Conservation (phyloP, 2,888 invertebrate genomes). For the Lacanobia oleracea region DNA sequence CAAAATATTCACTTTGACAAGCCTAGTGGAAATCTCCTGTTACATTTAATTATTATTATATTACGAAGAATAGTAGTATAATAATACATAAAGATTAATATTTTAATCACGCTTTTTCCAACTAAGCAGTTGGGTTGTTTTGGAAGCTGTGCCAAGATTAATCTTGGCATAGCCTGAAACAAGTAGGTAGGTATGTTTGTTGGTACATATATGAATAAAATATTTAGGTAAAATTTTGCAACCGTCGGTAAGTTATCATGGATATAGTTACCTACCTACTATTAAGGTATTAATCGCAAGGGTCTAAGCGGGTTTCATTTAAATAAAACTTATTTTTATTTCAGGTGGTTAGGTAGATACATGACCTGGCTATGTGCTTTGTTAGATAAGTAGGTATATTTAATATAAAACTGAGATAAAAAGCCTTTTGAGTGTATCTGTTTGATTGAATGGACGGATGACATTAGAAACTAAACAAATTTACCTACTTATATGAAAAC, state of each 20-base stretch:
- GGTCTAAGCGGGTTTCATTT: neutral
- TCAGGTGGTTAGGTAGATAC: neutral
- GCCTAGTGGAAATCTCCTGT: neutral
- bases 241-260: neutral
- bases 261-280: too few relatives aligned
- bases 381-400: too few relatives aligned
- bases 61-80: neutral
- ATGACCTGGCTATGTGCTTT: too few relatives aligned
- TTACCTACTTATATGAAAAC: neutral
- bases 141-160: constrained; percentile 53
- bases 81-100: neutral
- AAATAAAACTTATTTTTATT: too few relatives aligned
- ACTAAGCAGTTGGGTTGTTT: constrained; percentile 25
- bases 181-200: constrained; percentile 6
- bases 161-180: constrained; percentile 44
- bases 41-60: neutral
- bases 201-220: constrained; percentile 30
- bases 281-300: too few relatives aligned
- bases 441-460: neutral
- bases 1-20: neutral
- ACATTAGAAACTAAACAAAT: neutral
- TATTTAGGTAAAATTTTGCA: constrained; percentile 28
- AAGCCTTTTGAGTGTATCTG: neutral
- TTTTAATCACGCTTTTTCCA: constrained; percentile 20
- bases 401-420: neutral